These are phyloP conservation scores for Tapirus indicus DNA, from an alignment of 2,797 vertebrate species.

Conservation along the genomic window DNA sequence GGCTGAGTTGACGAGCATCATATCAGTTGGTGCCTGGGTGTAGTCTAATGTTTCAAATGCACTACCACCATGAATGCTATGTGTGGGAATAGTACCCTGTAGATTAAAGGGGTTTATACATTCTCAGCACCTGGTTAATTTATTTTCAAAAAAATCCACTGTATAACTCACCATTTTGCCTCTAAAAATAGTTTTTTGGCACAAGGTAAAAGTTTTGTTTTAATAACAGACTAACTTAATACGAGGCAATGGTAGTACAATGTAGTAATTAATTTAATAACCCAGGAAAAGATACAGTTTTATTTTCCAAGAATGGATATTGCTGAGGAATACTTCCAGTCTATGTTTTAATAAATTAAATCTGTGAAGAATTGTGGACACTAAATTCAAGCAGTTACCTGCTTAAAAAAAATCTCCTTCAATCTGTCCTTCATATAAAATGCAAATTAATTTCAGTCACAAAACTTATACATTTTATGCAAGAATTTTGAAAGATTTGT, in stretches of 20 bases:
- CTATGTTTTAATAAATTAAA: background rate
- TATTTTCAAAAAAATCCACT: background rate
- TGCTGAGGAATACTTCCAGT: background rate
- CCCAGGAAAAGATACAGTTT: background rate
- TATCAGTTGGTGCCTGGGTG: background rate
- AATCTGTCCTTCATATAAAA: background rate
- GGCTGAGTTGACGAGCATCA: constrained; percentile 8
- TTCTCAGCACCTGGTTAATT: background rate
- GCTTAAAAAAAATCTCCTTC: background rate
- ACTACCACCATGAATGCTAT: background rate
- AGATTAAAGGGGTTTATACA: background rate
- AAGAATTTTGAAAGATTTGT: background rate
- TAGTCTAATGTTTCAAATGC: constrained; percentile 60
- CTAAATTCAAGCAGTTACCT: background rate
- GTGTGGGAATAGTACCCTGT: background rate
- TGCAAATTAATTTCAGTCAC: background rate
- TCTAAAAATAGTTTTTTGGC: constrained; percentile 17
- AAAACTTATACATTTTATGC: background rate
- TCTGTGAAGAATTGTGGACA: background rate
- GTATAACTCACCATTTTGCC: background rate
- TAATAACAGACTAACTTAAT: background rate
- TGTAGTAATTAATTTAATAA: background rate
- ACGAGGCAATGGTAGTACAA: background rate
- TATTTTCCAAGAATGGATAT: background rate
- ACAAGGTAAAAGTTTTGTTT: constrained; percentile 17